These are phyloP conservation scores for Ladona fulva DNA, from an alignment of 1,140 invertebrate species.

Conservation along the genomic window DNA sequence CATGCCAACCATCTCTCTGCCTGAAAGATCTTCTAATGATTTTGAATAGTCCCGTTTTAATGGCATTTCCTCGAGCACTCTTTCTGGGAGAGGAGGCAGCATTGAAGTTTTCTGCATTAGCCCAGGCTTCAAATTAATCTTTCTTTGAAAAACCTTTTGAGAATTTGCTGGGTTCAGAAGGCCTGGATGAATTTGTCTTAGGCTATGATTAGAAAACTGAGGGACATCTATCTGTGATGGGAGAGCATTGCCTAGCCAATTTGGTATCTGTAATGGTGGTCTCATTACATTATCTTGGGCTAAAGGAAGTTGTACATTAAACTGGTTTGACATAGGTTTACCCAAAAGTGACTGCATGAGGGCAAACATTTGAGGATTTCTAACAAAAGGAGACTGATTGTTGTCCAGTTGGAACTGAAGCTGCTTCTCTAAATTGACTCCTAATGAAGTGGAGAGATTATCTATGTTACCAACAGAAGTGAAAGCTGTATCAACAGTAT, in stretches of 20 bases:
- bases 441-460: not conserved
- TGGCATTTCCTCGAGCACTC: not conserved
- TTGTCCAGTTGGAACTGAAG: slow-evolving; percentile 25
- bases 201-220: not conserved
- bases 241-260: not conserved
- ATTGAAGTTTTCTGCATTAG: too few species aligned
- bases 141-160: too few species aligned
- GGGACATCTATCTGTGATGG: not conserved
- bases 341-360: slow-evolving; percentile 30
- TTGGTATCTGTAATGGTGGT: not conserved
- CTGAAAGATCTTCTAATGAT: not conserved
- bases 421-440: slow-evolving; percentile 32
- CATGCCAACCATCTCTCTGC: not conserved
- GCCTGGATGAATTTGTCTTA: not conserved
- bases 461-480: not conserved
- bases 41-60: slow-evolving; percentile 14
- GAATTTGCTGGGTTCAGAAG: not conserved
- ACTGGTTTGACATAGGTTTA: not conserved
- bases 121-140: too few species aligned
- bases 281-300: not conserved
- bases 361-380: slow-evolving; percentile 30
- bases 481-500: not conserved
- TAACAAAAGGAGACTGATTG: slow-evolving; percentile 25
- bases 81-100: too few species aligned
- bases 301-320: not conserved